Percentiles rank a stretch among this genome's conserved stretches.
Conservation (phyloP, 2,113 vertebrate species). For the Lipophrys pholis region DNA sequence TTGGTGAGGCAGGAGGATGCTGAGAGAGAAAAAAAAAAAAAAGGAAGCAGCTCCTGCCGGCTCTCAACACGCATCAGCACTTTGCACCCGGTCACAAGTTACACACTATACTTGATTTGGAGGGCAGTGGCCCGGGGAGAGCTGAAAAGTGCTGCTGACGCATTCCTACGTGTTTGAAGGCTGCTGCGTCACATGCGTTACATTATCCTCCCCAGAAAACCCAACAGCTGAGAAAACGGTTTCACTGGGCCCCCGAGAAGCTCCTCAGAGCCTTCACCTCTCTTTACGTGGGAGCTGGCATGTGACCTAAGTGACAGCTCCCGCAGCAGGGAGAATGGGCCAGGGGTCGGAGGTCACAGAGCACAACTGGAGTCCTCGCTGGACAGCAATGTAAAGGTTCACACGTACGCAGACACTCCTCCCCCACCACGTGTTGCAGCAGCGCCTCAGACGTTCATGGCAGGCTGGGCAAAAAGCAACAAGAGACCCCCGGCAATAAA, state of each 20-base stretch:
- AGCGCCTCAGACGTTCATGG: slow-evolving; percentile 36
- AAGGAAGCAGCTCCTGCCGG: slow-evolving; percentile 64
- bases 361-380: slow-evolving; percentile 64
- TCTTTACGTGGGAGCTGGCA: slow-evolving; percentile 16
- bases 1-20: slow-evolving; percentile 17
- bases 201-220: slow-evolving; percentile 38
- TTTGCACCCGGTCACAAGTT: slow-evolving; percentile 70
- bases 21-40: slow-evolving; percentile 51
- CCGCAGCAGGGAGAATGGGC: slow-evolving; percentile 8
- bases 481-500: slow-evolving; percentile 70
- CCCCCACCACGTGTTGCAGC: slow-evolving; percentile 25
- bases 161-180: slow-evolving; percentile 64
- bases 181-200: slow-evolving; percentile 54
- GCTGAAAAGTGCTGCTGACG: slow-evolving; percentile 54
- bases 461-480: slow-evolving; percentile 61
- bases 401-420: slow-evolving; percentile 31
- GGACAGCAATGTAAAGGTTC: slow-evolving; percentile 56
- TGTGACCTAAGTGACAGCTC: slow-evolving; percentile 46
- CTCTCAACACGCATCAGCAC: slow-evolving; percentile 61
- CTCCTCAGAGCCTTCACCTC: not conserved
- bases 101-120: slow-evolving; percentile 74
- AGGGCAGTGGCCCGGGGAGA: slow-evolving; percentile 42
- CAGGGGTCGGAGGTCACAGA: slow-evolving; percentile 64
- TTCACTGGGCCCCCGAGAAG: not conserved
- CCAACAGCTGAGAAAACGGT: slow-evolving; percentile 11